A percentile compares a stretch with the other conserved stretches of the same genome.
Evolutionary conservation across 2,797 vertebrate species (phyloP).

Genomic region (Squalus acanthias): DNA sequence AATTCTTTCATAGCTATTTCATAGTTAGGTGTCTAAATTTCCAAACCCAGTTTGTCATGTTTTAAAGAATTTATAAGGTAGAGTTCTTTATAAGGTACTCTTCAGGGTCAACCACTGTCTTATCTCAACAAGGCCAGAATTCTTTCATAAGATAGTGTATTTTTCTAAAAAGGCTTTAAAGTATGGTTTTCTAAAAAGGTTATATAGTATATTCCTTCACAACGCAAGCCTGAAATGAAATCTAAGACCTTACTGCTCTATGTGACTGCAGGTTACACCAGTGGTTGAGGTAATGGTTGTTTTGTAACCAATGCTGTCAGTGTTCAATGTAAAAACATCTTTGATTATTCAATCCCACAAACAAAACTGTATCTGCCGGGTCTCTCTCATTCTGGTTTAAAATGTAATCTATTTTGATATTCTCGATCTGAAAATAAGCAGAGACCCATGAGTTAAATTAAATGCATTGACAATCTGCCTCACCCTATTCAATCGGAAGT

Average conservation of each 20-base stretch:
- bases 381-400: not conserved
- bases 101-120: too few species aligned
- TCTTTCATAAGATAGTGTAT: too few species aligned
- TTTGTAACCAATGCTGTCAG: not conserved
- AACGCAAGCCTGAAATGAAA: not conserved
- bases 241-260: not conserved
- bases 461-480: not conserved
- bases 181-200: too few species aligned
- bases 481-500: not conserved
- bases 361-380: too few species aligned
- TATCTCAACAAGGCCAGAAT: too few species aligned
- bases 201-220: too few species aligned
- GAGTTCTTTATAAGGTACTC: too few species aligned
- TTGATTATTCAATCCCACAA: not conserved
- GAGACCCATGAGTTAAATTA: not conserved
- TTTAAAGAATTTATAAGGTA: too few species aligned
- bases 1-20: too few species aligned
- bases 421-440: not conserved
- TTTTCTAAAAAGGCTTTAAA: too few species aligned
- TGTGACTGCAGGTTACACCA: not conserved
- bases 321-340: not conserved
- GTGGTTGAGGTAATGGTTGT: not conserved
- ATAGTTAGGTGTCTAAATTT: too few species aligned
- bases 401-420: not conserved
- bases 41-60: too few species aligned